Evolutionary conservation across 2,888 invertebrate species (phyloP).

Genomic region (Scaptomyza tumidula): DNA sequence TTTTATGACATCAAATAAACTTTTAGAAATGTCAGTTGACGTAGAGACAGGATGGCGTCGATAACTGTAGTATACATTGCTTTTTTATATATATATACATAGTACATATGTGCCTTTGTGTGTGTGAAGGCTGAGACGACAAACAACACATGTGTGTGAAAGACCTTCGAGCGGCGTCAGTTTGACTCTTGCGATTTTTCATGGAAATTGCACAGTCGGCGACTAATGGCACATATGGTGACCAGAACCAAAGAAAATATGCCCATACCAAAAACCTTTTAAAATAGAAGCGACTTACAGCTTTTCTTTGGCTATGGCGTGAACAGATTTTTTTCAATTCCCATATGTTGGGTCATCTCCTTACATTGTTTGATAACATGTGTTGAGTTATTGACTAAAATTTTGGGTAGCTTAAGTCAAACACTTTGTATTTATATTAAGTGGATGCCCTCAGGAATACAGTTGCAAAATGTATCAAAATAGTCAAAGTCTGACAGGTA

Average conservation of each 20-base stretch:
- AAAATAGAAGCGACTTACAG: constrained; percentile 30
- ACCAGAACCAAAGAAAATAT: constrained; percentile 56
- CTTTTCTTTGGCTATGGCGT: constrained; percentile 23
- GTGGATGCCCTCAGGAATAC: not conserved
- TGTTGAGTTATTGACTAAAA: constrained; percentile 5
- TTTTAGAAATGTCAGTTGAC: not conserved
- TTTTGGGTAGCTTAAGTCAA: not conserved
- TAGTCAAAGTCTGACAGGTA: constrained; percentile 10
- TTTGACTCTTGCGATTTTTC: constrained; percentile 75
- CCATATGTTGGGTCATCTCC: constrained; percentile 6
- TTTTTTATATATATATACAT: not conserved
- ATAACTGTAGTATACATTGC: constrained; percentile 8
- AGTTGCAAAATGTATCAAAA: not conserved
- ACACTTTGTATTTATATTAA: not conserved
- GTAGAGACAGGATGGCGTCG: constrained; percentile 42
- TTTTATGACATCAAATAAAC: not conserved
- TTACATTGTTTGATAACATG: constrained; percentile 18
- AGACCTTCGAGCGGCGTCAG: constrained; percentile 71
- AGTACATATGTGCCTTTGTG: constrained; percentile 1
- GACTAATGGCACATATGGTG: constrained; percentile 66
- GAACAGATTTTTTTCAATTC: constrained; percentile 53
- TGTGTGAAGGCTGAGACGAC: constrained; percentile 13
- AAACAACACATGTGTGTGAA: constrained; percentile 44
- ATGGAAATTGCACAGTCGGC: constrained; percentile 67
- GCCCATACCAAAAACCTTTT: constrained; percentile 44